These are phyloP conservation scores for Apodemus speciosus DNA, from an alignment of 2,113 vertebrate genomes.

Conservation along the genomic window DNA sequence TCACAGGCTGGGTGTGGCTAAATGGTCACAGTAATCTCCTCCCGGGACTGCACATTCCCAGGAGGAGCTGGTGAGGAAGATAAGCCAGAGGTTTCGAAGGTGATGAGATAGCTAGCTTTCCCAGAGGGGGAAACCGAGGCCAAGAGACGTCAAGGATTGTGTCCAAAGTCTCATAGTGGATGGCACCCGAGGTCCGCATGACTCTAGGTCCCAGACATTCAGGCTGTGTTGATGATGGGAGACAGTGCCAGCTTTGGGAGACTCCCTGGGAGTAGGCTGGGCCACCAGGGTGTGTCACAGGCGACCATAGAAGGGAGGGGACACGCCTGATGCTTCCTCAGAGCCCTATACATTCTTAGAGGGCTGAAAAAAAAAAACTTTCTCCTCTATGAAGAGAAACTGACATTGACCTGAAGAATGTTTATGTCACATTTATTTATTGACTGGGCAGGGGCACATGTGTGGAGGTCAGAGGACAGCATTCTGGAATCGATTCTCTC, in stretches of 20 bases:
- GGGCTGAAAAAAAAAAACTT: neutral
- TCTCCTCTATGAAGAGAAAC: neutral
- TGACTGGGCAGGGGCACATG: neutral
- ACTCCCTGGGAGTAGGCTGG: no score
- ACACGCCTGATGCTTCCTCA: neutral
- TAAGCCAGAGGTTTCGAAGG: neutral
- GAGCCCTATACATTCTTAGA: neutral
- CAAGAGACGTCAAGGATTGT: neutral
- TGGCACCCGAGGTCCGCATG: neutral
- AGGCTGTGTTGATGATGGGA: neutral
- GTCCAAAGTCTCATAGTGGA: neutral
- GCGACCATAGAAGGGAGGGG: no score
- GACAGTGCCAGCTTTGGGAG: accelerated
- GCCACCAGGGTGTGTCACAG: accelerated
- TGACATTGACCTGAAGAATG: neutral
- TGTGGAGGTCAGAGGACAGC: neutral
- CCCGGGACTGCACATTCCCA: neutral
- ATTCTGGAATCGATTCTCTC: neutral
- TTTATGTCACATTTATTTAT: neutral
- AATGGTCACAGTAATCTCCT: no score
- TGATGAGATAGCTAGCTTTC: neutral
- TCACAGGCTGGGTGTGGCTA: neutral
- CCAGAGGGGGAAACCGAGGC: neutral
- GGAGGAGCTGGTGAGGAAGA: neutral
- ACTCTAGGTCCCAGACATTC: no score